These are phyloP conservation scores for Octopus sinensis DNA, from an alignment of 1,140 invertebrate genomes.

Conservation along the genomic window DNA sequence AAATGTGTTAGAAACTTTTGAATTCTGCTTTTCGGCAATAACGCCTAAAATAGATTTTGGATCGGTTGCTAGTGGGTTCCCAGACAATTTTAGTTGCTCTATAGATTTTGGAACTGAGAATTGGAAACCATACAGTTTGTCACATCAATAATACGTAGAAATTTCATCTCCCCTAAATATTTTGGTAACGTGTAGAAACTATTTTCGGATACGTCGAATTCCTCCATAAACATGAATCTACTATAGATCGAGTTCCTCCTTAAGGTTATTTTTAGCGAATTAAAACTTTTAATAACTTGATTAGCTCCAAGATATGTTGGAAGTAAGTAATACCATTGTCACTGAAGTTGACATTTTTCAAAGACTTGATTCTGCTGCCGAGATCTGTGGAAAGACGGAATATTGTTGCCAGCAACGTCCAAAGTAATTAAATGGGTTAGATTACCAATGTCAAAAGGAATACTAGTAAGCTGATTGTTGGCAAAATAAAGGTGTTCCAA, in stretches of 20 bases:
- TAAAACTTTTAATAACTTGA: slow-evolving; percentile 41
- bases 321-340: slow-evolving; percentile 23
- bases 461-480: slow-evolving; percentile 38
- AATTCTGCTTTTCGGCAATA: slow-evolving; percentile 37
- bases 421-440: slow-evolving; percentile 38
- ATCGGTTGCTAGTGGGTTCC: slow-evolving; percentile 43
- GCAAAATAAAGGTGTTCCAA: slow-evolving; percentile 37
- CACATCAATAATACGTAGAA: slow-evolving; percentile 40
- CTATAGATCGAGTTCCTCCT: slow-evolving; percentile 42
- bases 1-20: slow-evolving; percentile 37
- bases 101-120: slow-evolving; percentile 44
- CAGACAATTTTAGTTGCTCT: slow-evolving; percentile 38
- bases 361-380: slow-evolving; percentile 26
- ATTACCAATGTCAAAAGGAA: slow-evolving; percentile 42
- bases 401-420: slow-evolving; percentile 42
- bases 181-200: slow-evolving; percentile 43
- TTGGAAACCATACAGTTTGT: slow-evolving; percentile 42
- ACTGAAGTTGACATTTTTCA: slow-evolving; percentile 16
- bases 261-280: slow-evolving; percentile 45
- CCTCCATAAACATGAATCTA: slow-evolving; percentile 34
- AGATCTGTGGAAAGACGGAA: slow-evolving; percentile 42
- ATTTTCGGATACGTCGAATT: slow-evolving; percentile 35
- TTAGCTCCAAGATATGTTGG: slow-evolving; percentile 40
- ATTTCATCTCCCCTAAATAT: slow-evolving; percentile 34
- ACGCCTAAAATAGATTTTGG: slow-evolving; percentile 33